A percentile compares a stretch with the other conserved stretches of the same genome.
These are phyloP conservation scores for Brachycybe producta DNA, from an alignment of 2,888 invertebrate genomes.

Conservation along the genomic window DNA sequence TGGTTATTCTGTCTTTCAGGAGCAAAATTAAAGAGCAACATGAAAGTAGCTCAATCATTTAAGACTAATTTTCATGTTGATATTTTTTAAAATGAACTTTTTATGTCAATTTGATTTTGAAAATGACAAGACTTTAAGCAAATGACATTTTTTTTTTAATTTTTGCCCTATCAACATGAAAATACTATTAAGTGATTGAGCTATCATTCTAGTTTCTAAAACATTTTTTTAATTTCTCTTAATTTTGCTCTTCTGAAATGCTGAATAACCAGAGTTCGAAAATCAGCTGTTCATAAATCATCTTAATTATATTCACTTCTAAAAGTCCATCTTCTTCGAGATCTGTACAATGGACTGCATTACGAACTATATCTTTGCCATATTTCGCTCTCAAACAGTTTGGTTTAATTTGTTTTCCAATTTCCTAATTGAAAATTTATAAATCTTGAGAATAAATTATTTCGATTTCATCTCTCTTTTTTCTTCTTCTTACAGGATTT, in stretches of 20 bases:
- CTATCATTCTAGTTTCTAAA: neutral
- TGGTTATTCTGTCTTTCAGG: no score
- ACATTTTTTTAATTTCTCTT: neutral
- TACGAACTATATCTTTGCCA: neutral
- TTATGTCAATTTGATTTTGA: no score
- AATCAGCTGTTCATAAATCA: neutral
- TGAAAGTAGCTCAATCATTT: no score
- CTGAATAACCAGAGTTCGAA: neutral
- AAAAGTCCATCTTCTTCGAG: neutral
- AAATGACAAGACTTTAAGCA: no score
- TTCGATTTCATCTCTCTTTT: neutral
- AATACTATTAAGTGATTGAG: neutral
- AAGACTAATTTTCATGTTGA: no score
- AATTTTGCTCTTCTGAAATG: neutral
- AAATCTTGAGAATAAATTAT: neutral
- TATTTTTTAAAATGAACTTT: no score
- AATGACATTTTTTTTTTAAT: no score
- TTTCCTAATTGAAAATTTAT: neutral
- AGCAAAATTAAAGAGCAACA: no score
- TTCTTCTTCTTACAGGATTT: neutral
- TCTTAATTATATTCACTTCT: no score
- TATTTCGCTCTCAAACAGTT: neutral
- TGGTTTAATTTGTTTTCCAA: neutral
- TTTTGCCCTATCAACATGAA: neutral
- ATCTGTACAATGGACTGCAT: constrained; percentile 3